Conservation (phyloP, 2,797 vertebrate genomes). For the Acanthopagrus latus region DNA sequence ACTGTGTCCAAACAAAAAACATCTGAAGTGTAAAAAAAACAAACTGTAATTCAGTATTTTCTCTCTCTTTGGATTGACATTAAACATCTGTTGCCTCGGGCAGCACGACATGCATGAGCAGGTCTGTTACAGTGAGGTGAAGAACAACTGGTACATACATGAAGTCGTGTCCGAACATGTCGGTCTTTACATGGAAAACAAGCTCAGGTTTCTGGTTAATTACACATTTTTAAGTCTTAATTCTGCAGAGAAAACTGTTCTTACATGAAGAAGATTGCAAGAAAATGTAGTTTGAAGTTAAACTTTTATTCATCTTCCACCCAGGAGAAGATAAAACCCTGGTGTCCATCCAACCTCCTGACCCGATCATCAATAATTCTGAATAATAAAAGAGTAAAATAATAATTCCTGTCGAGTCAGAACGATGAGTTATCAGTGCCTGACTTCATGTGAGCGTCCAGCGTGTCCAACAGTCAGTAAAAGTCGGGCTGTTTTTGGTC, state of each 20-base stretch:
- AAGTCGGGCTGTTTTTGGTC: neutral
- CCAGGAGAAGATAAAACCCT: too few relatives aligned
- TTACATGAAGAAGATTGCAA: too few relatives aligned
- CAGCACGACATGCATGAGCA: neutral
- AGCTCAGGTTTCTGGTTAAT: too few relatives aligned
- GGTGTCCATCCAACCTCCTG: neutral
- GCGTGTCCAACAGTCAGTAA: neutral
- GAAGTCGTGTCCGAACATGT: slow-evolving; percentile 2
- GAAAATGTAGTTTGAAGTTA: too few relatives aligned
- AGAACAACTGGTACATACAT: neutral
- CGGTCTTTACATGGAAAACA: neutral
- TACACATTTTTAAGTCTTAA: too few relatives aligned
- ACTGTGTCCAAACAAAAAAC: too few relatives aligned
- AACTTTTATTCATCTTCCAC: too few relatives aligned
- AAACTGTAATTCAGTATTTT: too few relatives aligned
- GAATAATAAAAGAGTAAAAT: too few relatives aligned
- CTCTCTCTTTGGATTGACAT: neutral
- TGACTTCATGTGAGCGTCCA: neutral
- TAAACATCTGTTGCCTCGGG: neutral
- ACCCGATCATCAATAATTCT: neutral
- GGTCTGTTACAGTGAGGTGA: too few relatives aligned
- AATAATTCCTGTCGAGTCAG: neutral
- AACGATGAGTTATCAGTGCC: too few relatives aligned
- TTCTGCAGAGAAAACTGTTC: neutral
- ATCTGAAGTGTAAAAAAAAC: too few relatives aligned